Evolutionary conservation across 2,797 vertebrate genomes (phyloP).

Genomic region (Tokudaia tokunoshimensis): DNA sequence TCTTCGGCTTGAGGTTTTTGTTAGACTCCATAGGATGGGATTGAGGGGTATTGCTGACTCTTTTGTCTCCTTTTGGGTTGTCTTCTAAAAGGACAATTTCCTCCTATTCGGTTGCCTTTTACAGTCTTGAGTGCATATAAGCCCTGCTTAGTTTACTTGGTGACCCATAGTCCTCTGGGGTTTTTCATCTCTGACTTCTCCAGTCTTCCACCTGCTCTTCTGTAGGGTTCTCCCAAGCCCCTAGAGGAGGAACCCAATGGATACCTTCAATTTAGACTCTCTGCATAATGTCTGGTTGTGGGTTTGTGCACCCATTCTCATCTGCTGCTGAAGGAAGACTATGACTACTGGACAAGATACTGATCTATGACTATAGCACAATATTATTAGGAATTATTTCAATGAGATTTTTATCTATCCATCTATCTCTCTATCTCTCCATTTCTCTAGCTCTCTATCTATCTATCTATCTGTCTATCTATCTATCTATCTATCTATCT

Average conservation of each 20-base stretch:
- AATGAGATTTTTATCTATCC: no score
- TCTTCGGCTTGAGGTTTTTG: not conserved
- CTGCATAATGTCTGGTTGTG: not conserved
- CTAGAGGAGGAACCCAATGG: not conserved
- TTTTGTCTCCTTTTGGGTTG: not conserved
- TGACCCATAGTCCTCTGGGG: not conserved
- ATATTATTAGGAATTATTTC: not conserved
- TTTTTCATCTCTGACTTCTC: not conserved
- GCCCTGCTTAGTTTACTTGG: not conserved
- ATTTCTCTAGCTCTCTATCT: no score
- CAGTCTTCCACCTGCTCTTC: not conserved
- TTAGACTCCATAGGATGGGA: not conserved
- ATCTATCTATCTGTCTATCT: no score
- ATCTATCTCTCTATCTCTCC: no score
- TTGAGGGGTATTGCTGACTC: not conserved
- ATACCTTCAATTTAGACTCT: not conserved
- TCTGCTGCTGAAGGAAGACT: not conserved
- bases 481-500: no score
- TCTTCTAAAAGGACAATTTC: not conserved
- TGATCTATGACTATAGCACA: not conserved
- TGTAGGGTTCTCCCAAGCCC: not conserved
- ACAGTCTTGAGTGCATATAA: not conserved
- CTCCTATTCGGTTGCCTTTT: not conserved
- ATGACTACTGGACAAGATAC: not conserved
- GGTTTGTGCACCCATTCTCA: not conserved